Conservation (phyloP, 1,140 invertebrate species). For the Lamellibrachia luymesi region DNA sequence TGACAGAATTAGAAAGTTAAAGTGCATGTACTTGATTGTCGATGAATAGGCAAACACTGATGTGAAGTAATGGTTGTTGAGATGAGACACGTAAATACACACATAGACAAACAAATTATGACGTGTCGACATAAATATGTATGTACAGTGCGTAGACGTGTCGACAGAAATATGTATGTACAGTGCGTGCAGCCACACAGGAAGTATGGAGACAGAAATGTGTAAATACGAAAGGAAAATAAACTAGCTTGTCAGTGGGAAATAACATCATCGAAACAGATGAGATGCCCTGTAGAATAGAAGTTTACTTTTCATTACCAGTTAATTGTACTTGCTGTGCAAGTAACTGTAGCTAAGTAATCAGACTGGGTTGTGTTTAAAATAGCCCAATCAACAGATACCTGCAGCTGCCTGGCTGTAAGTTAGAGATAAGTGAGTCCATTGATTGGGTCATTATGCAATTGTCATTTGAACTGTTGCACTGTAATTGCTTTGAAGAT, state of each 20-base stretch:
- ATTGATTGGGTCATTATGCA: not conserved
- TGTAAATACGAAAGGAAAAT: not conserved
- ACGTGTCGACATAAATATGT: not conserved
- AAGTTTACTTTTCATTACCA: not conserved
- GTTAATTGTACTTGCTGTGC: not conserved
- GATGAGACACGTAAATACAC: not conserved
- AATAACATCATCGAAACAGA: not conserved
- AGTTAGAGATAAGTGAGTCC: not conserved
- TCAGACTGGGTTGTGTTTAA: not conserved
- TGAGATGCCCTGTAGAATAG: not conserved
- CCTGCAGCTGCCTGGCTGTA: not conserved
- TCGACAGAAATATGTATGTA: not conserved
- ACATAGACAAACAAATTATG: not conserved
- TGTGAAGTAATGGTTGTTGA: not conserved
- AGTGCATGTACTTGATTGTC: not conserved
- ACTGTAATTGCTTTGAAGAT: constrained; percentile 5
- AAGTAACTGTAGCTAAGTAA: not conserved
- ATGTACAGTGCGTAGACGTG: not conserved
- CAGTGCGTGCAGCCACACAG: not conserved
- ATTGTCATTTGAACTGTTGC: constrained; percentile 5
- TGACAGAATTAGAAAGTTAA: not conserved
- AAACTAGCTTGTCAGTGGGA: not conserved
- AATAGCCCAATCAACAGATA: not conserved
- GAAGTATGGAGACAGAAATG: not conserved
- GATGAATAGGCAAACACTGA: not conserved